Evolutionary conservation across 2,113 vertebrate species (phyloP).

Genomic region (Onychorhynchus coronatus): DNA sequence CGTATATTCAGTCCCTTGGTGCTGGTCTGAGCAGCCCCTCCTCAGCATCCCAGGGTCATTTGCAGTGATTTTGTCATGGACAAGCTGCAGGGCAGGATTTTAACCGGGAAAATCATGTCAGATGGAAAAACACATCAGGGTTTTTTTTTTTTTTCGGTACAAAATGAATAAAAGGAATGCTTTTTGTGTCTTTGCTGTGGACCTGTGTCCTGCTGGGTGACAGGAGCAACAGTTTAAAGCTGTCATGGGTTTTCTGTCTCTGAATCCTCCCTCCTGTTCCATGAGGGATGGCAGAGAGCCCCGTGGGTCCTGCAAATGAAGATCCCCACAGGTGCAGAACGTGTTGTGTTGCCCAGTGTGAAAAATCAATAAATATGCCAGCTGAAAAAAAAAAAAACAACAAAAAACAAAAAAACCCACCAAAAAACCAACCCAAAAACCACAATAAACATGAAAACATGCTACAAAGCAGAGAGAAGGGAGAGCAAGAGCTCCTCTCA

Average conservation of each 20-base stretch:
- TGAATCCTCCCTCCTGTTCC: neutral
- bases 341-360: neutral
- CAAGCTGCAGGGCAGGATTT: neutral
- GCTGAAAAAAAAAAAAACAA: neutral
- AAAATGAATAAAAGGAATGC: neutral
- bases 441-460: neutral
- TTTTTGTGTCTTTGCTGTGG: neutral
- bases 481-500: conserved; percentile 29
- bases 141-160: neutral
- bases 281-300: neutral
- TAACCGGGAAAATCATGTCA: neutral
- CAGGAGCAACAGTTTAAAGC: conserved; percentile 26
- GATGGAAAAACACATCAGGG: neutral
- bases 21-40: neutral
- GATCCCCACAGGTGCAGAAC: neutral
- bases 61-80: neutral
- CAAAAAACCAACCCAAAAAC: neutral
- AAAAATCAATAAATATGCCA: conserved; percentile 37
- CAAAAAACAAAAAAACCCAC: neutral
- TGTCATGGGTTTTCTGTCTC: neutral
- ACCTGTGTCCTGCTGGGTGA: conserved; percentile 5
- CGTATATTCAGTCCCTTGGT: rapidly evolving
- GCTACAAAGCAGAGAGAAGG: neutral
- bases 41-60: rapidly evolving
- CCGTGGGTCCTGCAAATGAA: neutral